Evolutionary conservation across 1,140 invertebrate genomes (phyloP), one percentile per base, ranked within the genome.

Genomic region (Euura lappo): DNA sequence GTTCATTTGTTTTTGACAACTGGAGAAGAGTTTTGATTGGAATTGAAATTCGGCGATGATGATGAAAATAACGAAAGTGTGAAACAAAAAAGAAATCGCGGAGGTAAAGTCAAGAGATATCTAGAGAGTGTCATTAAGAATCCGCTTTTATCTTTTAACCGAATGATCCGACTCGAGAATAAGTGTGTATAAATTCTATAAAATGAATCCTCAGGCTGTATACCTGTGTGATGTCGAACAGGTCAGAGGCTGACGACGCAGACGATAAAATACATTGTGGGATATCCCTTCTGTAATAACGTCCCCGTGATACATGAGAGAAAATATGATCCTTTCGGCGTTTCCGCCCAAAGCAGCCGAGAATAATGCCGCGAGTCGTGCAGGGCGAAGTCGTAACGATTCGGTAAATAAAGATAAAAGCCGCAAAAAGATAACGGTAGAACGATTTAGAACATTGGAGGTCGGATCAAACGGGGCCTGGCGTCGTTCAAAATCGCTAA

Each of bases 371-470:
- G 13, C 8, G 51, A 60, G 3, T 8, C 28, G 28, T 28, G 28
- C 28, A 28, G 28, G 28, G 51, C 13, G 51, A 60, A 3, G 13
- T 78, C 67, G 69, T 47, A 68, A 71, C 60, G 75, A 79, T 75
- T 78, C 76, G 74, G 67, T 78, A 80, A 81, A 81, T 79, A 76
- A 71, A 65, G 66, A 76, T 79, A 75, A 79, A 76, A 74, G 74
- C 73, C 44, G 46, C 71, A 71, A 66, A 71, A 66, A 72, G 72
- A 73, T 77, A 70, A 79, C 75, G 79, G 73, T 74, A 74, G 72
- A 80, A 73, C 77, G 80, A 81, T 80, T 79, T 81, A 78, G 75
- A 83, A 82, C 76, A 83, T 74, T 75, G 73, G 74, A 73, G 74
- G 72, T 43, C 70, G 71, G 69, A 73, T 75, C 71, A 75, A 74